Conservation (phyloP, 2,797 vertebrate species). For the Chelmon rostratus region DNA sequence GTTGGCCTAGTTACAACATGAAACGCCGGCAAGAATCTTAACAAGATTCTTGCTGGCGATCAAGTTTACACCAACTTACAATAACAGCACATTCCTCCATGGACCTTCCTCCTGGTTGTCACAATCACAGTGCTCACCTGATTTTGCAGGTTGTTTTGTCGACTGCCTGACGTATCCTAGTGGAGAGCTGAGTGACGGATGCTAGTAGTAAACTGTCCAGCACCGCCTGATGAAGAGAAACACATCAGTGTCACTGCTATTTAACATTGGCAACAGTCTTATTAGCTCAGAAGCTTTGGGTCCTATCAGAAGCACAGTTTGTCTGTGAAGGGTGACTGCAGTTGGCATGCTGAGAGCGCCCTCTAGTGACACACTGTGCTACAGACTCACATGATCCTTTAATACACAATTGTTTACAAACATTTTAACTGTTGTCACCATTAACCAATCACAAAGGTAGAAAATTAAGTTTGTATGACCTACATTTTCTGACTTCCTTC, state of each 20-base stretch:
- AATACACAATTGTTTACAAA: not conserved
- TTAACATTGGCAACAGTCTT: not conserved
- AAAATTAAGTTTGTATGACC: not conserved
- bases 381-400: not conserved
- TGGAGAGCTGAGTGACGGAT: constrained; percentile 95
- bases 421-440: not conserved
- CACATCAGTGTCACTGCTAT: not conserved
- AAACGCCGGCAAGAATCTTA: constrained; percentile 26
- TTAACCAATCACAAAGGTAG: not conserved
- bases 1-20: constrained; percentile 42
- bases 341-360: constrained; percentile 30
- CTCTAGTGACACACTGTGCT: constrained; percentile 54
- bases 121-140: constrained; percentile 84
- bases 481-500: not conserved
- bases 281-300: not conserved
- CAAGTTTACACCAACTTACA: not conserved
- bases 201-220: constrained; percentile 93
- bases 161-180: constrained; percentile 94
- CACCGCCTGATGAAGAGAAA: constrained; percentile 85
- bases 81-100: not conserved
- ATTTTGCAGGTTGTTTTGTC: constrained; percentile 97
- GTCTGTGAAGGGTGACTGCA: not conserved
- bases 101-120: not conserved
- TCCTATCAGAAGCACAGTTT: not conserved
- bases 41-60: too few relatives aligned